Percentiles rank a stretch among this genome's conserved stretches.
Conservation (phyloP, 2,888 invertebrate genomes). For the Hydrotaea cyrtoneurina region DNA sequence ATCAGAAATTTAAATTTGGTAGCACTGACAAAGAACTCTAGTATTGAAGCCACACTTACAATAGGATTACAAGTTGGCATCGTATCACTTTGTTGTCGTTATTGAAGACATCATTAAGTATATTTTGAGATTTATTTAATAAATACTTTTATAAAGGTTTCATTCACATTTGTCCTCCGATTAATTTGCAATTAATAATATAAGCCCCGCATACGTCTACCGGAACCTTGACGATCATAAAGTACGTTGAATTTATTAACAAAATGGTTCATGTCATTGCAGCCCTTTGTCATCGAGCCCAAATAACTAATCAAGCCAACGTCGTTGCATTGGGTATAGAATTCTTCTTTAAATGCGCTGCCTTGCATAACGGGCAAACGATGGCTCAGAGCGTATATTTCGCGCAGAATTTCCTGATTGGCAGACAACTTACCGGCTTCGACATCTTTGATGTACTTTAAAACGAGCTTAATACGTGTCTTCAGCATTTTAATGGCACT, state of each 20-base stretch:
- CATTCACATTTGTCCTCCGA: slow-evolving; percentile 16
- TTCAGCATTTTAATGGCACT: slow-evolving; percentile 99
- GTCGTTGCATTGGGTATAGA: slow-evolving; percentile 98
- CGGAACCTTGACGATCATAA: slow-evolving; percentile 94
- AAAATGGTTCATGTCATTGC: slow-evolving; percentile 97
- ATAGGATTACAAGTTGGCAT: no score
- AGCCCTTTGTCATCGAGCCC: slow-evolving; percentile 97
- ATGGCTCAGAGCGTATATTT: slow-evolving; percentile 95
- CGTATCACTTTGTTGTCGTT: no score
- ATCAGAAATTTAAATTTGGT: no score
- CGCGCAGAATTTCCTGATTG: slow-evolving; percentile 94
- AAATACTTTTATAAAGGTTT: slow-evolving; percentile 11
- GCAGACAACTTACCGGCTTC: slow-evolving; percentile 89
- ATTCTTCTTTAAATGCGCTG: slow-evolving; percentile 93
- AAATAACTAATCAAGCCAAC: slow-evolving; percentile 97
- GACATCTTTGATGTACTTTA: slow-evolving; percentile 94
- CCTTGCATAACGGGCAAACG: slow-evolving; percentile 94
- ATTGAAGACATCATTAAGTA: neutral
- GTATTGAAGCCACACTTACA: no score
- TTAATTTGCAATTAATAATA: slow-evolving; percentile 85
- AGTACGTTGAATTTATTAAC: slow-evolving; percentile 98
- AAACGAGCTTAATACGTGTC: slow-evolving; percentile 93
- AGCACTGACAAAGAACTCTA: no score
- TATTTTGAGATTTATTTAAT: slow-evolving; percentile 30
- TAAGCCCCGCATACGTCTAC: slow-evolving; percentile 92